Evolutionary conservation across 1,140 invertebrate genomes (phyloP).

Genomic region (Zaprionus gabonicus): DNA sequence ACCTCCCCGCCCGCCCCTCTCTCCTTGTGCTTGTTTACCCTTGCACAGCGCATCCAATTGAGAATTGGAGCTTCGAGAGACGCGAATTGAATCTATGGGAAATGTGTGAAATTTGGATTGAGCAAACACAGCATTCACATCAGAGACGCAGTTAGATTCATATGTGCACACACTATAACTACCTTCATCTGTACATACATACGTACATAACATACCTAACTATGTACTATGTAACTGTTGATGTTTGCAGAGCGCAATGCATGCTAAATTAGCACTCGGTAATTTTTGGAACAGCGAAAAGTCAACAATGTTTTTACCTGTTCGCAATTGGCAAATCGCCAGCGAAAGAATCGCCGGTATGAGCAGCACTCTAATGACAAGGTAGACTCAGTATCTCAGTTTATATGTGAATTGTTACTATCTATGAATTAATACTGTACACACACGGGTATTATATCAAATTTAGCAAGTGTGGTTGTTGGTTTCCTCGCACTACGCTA

Average conservation of each 20-base stretch:
- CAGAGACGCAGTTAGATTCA: neutral
- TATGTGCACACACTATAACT: neutral
- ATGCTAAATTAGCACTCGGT: slow-evolving; percentile 33
- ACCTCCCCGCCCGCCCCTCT: neutral
- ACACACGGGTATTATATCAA: neutral
- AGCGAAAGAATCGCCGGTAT: neutral
- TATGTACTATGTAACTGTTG: neutral
- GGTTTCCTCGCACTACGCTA: neutral
- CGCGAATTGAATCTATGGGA: slow-evolving; percentile 24
- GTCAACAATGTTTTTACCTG: neutral
- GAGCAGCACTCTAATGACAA: neutral
- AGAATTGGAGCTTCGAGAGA: slow-evolving; percentile 14
- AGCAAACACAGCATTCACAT: slow-evolving; percentile 9
- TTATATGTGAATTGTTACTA: neutral
- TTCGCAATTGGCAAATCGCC: neutral
- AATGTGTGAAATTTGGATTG: slow-evolving; percentile 33
- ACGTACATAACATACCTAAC: neutral
- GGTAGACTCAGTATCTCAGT: neutral
- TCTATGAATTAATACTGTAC: slow-evolving; percentile 6
- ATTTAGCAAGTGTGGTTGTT: neutral
- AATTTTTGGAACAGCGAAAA: slow-evolving; percentile 18
- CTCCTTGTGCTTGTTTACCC: slow-evolving; percentile 30
- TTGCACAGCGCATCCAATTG: slow-evolving; percentile 33
- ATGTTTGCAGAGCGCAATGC: slow-evolving; percentile 3
- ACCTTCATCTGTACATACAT: neutral